Base-by-base conservation (phyloP, 2,888 invertebrate genomes). In the Caenorhabditis uteleia region DNA sequence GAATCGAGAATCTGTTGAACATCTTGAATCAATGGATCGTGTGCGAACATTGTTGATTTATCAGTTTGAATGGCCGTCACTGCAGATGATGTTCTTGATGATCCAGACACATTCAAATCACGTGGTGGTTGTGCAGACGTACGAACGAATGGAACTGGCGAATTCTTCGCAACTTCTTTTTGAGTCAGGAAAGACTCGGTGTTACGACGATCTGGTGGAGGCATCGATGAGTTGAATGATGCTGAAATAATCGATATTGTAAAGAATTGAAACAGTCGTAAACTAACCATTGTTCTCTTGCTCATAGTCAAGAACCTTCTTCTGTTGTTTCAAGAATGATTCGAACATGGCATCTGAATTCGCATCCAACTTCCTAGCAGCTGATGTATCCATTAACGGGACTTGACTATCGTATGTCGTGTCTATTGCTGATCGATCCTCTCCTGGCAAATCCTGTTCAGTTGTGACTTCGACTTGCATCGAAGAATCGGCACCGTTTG, bases 1-100 rank as follows among this genome's bases (percentile, higher is more conserved):
- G 62, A 49, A 7, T 62, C 56, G 12, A 61, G 55, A 42, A 61
- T 55, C 26, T 61, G 56, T 23, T 62, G 62, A n/a, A 62, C 43
- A 12, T 62, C 62, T 7, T 56, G 56, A 4, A 62, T 21, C 1
- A 56, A 20, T 14, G 56, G 46, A 8, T 26, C 23, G 10, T 48
- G 39, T 6, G 49, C 54, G 18, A 49, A 56, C 7, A 48, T 42
- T 6, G 33, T 29, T 18, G 25, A 14, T n/a, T n/a, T 18, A n/a
- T n/a, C n/a, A n/a, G n/a, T n/a, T 27, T 26, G 27, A 43, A 43
- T 27, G 12, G 26, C n/a, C 5, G 42, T 43, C 6, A 43, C n/a
- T 3, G 42, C 42, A 23, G 42, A 43, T 27, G 42, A 43, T 43
- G 42, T 43, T 43, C 27, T n/a, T 14, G 42, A 43, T 3, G 23